Conservation (phyloP, 2,113 vertebrate species). For the Callithrix jacchus region DNA sequence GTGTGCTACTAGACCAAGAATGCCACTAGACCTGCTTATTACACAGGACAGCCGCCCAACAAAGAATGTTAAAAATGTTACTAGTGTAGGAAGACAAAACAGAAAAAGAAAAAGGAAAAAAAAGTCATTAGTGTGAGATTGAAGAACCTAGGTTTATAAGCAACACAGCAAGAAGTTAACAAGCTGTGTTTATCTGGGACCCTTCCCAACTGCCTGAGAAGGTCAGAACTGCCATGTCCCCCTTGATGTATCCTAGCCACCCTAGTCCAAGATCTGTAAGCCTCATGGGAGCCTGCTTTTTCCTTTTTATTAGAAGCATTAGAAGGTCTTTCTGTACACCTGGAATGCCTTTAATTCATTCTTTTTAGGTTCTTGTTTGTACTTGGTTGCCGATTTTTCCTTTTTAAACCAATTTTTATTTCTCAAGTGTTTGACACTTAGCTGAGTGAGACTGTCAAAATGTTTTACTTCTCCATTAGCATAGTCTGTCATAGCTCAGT, state of each 20-base stretch:
- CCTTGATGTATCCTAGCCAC: neutral
- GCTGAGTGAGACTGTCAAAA: conserved; percentile 63
- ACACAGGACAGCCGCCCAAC: neutral
- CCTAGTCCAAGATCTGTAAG: neutral
- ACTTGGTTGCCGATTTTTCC: conserved; percentile 42
- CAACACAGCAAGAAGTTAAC: neutral
- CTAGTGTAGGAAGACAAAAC: neutral
- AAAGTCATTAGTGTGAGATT: neutral
- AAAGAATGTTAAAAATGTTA: neutral
- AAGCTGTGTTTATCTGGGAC: neutral
- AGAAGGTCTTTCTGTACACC: neutral
- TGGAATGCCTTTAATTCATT: neutral
- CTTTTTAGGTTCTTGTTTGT: conserved; percentile 36
- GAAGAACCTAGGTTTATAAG: neutral
- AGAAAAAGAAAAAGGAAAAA: too few relatives aligned
- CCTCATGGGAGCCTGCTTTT: neutral
- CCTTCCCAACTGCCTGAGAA: neutral
- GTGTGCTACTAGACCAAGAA: neutral
- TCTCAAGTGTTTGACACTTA: conserved; percentile 50
- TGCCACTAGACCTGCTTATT: neutral
- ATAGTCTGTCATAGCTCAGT: conserved; percentile 44
- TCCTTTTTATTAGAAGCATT: neutral
- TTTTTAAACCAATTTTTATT: conserved; percentile 48
- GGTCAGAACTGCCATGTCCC: neutral
- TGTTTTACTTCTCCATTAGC: conserved; percentile 70